A percentile compares a stretch with the other conserved stretches of the same genome.
Evolutionary conservation across 1,140 invertebrate genomes (phyloP).

Genomic region (Doryteuthis pealeii): DNA sequence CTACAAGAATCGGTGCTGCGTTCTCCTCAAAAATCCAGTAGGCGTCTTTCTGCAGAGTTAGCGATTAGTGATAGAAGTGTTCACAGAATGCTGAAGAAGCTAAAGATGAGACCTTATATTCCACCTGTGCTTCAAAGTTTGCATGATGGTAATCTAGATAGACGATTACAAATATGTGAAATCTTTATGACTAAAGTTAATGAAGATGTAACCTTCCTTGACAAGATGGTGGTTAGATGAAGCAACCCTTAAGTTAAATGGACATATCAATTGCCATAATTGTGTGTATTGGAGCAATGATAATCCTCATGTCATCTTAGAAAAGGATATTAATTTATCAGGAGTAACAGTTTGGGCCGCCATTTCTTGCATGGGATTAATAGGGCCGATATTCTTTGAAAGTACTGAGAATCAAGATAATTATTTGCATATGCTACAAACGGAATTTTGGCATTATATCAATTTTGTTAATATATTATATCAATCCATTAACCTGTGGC

Average conservation of each 20-base stretch:
- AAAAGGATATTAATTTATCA: constrained; percentile 7
- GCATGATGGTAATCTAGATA: constrained; percentile 9
- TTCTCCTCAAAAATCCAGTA: constrained; percentile 2
- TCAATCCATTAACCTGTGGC: no score
- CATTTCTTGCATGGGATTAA: constrained; percentile 9
- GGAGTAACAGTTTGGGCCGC: constrained; percentile 6
- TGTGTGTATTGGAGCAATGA: constrained; percentile 9
- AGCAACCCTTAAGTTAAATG: constrained; percentile 11
- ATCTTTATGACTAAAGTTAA: constrained; percentile 5
- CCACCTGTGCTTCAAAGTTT: neutral
- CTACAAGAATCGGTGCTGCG: constrained; percentile 7
- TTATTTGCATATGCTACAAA: constrained; percentile 2
- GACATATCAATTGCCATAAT: constrained; percentile 13
- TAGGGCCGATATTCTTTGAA: neutral
- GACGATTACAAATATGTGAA: neutral
- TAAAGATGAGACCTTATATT: constrained; percentile 11
- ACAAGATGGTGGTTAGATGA: constrained; percentile 13
- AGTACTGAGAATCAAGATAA: constrained; percentile 7
- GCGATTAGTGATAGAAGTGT: constrained; percentile 1
- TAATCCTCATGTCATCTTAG: neutral
- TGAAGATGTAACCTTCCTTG: constrained; percentile 6
- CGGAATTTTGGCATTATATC: no score
- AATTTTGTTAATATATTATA: no score
- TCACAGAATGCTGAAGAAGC: constrained; percentile 10
- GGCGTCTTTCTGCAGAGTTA: neutral